Percentiles rank a stretch among this genome's conserved stretches.
phyloP scores from a whole-genome alignment of 2,888 invertebrate species.

The Diplolepis rosae region DNA sequence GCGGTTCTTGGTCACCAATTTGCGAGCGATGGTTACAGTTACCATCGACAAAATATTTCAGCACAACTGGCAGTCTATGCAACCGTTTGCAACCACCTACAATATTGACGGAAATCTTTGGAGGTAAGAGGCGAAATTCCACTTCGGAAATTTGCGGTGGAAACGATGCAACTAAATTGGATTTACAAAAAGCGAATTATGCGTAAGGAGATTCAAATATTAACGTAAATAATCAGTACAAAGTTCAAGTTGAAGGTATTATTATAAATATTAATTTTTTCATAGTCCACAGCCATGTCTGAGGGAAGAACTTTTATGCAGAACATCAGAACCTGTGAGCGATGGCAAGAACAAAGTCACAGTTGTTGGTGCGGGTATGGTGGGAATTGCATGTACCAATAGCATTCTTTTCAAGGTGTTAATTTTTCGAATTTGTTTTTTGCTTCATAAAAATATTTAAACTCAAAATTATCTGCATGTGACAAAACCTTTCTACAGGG shows the following conservation, averaged over 20 bases:
- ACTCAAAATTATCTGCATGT: background rate
- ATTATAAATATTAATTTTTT: constrained; percentile 9
- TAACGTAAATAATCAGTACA: constrained; percentile 17
- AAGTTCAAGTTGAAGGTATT: background rate
- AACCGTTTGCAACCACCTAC: constrained; percentile 45
- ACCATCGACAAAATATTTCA: background rate
- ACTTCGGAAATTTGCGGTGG: background rate
- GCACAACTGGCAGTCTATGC: background rate
- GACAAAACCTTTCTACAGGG: too few relatives aligned
- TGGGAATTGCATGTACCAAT: constrained; percentile 79
- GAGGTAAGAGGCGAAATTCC: constrained; percentile 32
- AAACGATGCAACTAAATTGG: constrained; percentile 45
- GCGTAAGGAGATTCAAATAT: constrained; percentile 54
- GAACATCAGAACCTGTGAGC: constrained; percentile 65
- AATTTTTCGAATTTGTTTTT: background rate
- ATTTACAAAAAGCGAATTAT: constrained; percentile 57
- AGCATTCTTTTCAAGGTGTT: constrained; percentile 77
- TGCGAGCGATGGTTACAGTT: background rate
- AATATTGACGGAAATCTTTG: constrained; percentile 50
- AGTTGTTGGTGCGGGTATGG: constrained; percentile 80
- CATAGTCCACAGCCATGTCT: constrained; percentile 41
- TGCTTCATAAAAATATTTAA: background rate
- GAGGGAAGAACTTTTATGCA: constrained; percentile 64
- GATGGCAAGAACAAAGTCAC: constrained; percentile 76
- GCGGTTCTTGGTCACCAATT: background rate